Conservation (phyloP, 2,113 vertebrate species). For the Corythaixoides concolor region DNA sequence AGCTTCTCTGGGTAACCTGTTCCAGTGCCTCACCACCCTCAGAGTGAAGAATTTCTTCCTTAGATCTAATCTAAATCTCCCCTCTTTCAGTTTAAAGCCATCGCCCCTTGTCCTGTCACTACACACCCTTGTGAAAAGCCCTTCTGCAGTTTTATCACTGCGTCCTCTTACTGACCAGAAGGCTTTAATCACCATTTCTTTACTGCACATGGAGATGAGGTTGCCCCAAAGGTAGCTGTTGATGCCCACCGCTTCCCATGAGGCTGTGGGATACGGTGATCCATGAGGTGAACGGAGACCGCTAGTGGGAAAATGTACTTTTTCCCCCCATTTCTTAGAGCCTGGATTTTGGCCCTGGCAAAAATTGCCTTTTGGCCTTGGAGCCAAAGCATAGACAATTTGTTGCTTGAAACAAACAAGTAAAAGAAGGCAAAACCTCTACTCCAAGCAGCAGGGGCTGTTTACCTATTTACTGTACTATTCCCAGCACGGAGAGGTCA, state of each 20-base stretch:
- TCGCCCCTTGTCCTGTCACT: too few species aligned
- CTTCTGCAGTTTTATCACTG: not conserved
- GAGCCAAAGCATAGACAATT: not conserved
- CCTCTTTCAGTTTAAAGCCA: too few species aligned
- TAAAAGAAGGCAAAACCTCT: not conserved
- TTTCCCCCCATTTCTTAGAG: not conserved
- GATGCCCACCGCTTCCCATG: not conserved
- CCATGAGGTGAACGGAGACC: fast-evolving
- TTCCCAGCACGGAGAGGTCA: not conserved
- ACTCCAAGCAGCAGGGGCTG: not conserved
- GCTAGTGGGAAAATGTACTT: fast-evolving
- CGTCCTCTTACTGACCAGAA: not conserved
- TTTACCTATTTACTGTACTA: not conserved
- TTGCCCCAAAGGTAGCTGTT: not conserved
- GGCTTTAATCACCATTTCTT: not conserved
- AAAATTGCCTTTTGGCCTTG: not conserved
- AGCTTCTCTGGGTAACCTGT: too few species aligned
- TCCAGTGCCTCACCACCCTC: too few species aligned
- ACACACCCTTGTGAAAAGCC: too few species aligned
- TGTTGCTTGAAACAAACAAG: not conserved
- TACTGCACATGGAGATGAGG: not conserved
- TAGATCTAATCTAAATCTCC: too few species aligned
- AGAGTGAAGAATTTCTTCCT: too few species aligned
- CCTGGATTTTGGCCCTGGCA: not conserved
- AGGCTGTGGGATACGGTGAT: not conserved